Base-by-base conservation (phyloP, 2,888 invertebrate genomes). In the Zhuqinia jingwanae region DNA sequence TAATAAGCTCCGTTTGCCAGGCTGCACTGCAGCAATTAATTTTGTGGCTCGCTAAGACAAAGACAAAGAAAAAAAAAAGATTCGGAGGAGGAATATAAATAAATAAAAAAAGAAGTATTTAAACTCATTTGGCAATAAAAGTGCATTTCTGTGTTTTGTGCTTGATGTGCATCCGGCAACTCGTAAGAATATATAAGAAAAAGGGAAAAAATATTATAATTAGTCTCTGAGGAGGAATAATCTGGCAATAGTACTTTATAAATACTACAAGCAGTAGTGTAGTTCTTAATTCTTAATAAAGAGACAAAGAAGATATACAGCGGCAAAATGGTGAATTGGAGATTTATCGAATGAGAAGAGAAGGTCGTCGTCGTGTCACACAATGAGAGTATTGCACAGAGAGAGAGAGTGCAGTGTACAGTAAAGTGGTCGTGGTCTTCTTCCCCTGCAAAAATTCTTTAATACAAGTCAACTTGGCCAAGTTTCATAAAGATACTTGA, bases 61-160 rank as follows among this genome's bases (percentile, higher is more conserved):
- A 25, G 13, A 8, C 2, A 2, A 20, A 42, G 13, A 68, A 11
- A 68, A 42, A 70, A 15, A 42, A 65, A 36, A 42, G 3, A 65
- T 36, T 36, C 36, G 42, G 42, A 36, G 30, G 17, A 17, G 36
- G 60, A 58, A 17, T 58, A 68, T 10, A 68, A 15, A 47, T 13
- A 1, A 20, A n/a, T n/a, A n/a, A n/a, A n/a, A n/a, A 68, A 68
- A 70, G 47, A 47, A 70, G 70, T 47, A 47, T 70, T 70, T 70
- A 42, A 83, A 76, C 83, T 85, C 63, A 68, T 79, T 85, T 85
- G 85, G 85, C 85, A 80, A 75, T 85, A 85, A 85, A 82, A 85
- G 70, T 85, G 85, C 60, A 80, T 50, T 77, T 85, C 58, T 78
- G 50, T 77, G 45, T 47, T 45, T 70, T 50, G 50, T 15, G 15